A percentile compares a stretch with the other conserved stretches of the same genome.
Evolutionary conservation across 2,797 vertebrate species (phyloP).

Genomic region (Protonibea diacanthus): DNA sequence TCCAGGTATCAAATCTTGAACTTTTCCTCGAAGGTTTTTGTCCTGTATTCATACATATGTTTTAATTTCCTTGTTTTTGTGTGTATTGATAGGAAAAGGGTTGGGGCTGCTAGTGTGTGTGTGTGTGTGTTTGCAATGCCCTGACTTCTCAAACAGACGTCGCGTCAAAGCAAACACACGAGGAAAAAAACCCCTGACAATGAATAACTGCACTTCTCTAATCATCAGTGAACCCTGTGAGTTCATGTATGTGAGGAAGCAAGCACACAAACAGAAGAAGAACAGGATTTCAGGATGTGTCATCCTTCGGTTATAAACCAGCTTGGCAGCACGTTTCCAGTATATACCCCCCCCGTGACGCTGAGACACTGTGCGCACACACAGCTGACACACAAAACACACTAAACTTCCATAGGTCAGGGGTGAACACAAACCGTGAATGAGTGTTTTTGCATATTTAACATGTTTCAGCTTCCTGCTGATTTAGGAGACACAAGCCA

Average conservation of each 20-base stretch:
- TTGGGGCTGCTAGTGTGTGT: neutral
- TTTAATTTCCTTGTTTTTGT: neutral
- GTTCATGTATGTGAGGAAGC: neutral
- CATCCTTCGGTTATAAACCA: conserved; percentile 14
- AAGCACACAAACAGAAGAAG: neutral
- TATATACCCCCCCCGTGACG: neutral
- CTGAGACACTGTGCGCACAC: neutral
- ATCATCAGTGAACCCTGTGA: neutral
- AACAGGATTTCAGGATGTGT: neutral
- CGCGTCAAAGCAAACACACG: conserved; percentile 14
- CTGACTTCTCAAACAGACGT: neutral
- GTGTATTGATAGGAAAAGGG: neutral
- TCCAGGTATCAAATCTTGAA: too few species aligned
- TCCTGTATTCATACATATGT: neutral
- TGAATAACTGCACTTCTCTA: conserved; percentile 8
- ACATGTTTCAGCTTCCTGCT: neutral
- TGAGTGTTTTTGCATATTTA: neutral
- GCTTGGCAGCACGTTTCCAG: conserved; percentile 18
- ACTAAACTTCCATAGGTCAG: neutral
- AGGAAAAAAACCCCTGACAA: conserved; percentile 5
- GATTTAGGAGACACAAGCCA: neutral
- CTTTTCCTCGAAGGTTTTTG: neutral
- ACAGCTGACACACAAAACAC: neutral
- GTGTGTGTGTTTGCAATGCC: conserved; percentile 2
- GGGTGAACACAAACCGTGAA: neutral